Base-by-base conservation (phyloP, 2,888 invertebrate genomes). In the Tachina grossa region DNA sequence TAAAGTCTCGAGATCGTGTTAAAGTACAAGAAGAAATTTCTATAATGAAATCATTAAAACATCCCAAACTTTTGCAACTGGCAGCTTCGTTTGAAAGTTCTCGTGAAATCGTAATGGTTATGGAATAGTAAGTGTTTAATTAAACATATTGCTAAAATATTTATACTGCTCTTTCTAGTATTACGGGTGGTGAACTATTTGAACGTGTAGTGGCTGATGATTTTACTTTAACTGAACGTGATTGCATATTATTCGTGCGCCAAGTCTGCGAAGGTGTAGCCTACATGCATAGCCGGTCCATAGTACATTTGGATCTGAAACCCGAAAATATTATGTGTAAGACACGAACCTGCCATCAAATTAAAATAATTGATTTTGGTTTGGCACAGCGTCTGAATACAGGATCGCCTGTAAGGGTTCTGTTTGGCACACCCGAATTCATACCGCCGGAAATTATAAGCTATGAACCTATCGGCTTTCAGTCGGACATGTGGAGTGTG, bases 291-390 rank as follows among this genome's bases (percentile, higher is more conserved):
- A 93, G 94, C 31, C 95, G 95, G 89, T 95, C 95, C 87, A 95
- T 98, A 83, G 96, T 97, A 57, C 98, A 98, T 93, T 93, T 98
- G 87, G 98, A 98, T 92, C 93, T 98, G 84, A 98, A 98, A 95
- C 98, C 98, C 0, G 98, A 98, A 93, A 99, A 99, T 92, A 98
- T 99, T 75, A 96, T 99, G 94, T 98, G 98, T 92, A 95, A 96
- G 74, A 96, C 96, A 6, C 94, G 96, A 83, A 96, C 96, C 55
- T 97, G 97, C 11, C 95, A 97, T 93, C 95, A 93, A 90, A 96
- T 98, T 87, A 98, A 98, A 93, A 95, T 98, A 45, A 98, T 98
- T 87, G 98, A 99, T 93, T 98, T 98, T 91, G 98, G 98, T 1
- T 92, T 98, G 75, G 98, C 98, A 0, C 95, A 96, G 90, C 95